Evolutionary conservation across 2,888 invertebrate species (phyloP).

Genomic region (Amblyteles armatorius): DNA sequence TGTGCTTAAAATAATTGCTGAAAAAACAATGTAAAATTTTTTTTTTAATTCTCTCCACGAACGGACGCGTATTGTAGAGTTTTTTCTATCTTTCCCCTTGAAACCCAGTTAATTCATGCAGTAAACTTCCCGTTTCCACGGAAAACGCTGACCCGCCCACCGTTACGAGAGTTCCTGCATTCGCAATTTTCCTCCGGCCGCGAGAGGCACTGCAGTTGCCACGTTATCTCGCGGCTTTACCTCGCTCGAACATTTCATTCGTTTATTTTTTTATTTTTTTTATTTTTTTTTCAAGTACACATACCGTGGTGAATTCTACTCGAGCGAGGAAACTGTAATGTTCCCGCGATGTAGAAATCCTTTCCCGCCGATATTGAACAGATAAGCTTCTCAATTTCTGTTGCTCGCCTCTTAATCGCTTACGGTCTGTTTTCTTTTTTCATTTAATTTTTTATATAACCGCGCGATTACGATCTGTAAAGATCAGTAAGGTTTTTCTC

Average conservation of each 20-base stretch:
- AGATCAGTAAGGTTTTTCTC: conserved; percentile 28
- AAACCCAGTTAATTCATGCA: background rate
- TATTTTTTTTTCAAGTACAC: background rate
- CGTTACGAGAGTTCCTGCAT: background rate
- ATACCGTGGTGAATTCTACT: conserved; percentile 1
- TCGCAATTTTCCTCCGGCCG: background rate
- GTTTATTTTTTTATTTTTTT: conserved; percentile 10
- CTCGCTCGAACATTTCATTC: background rate
- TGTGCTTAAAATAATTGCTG: background rate
- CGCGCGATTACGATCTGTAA: conserved; percentile 14
- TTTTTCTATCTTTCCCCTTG: background rate
- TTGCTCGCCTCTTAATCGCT: background rate
- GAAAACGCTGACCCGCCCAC: background rate
- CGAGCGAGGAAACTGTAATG: background rate
- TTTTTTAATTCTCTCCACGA: background rate
- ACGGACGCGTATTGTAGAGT: background rate
- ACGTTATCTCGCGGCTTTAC: conserved; percentile 31
- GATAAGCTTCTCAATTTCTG: conserved; percentile 19
- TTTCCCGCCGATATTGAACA: conserved; percentile 12
- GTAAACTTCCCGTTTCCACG: background rate
- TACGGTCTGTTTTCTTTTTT: background rate
- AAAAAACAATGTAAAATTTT: background rate
- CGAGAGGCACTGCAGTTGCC: conserved; percentile 6
- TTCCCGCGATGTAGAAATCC: conserved; percentile 1
- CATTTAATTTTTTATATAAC: conserved; percentile 20